Conservation (phyloP, 2,888 invertebrate species). For the Petrolisthes manimaculis region DNA sequence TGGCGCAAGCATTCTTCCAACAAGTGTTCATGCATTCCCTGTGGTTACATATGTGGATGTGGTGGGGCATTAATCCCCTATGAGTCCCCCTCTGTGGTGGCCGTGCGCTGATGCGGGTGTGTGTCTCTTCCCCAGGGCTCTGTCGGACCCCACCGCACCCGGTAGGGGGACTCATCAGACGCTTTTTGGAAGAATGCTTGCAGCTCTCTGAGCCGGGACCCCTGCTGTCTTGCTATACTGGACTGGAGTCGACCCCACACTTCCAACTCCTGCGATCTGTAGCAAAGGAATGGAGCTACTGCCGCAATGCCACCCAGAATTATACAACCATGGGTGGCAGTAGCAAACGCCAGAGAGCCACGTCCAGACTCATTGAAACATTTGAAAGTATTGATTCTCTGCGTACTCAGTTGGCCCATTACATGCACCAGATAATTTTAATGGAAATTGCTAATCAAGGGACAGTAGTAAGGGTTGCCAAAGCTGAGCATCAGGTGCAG, state of each 20-base stretch:
- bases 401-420: constrained; percentile 60
- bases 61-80: constrained; percentile 46
- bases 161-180: constrained; percentile 66
- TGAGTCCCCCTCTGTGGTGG: constrained; percentile 52
- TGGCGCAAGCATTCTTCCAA: constrained; percentile 66
- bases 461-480: constrained; percentile 57
- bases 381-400: constrained; percentile 65
- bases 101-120: constrained; percentile 60
- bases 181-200: constrained; percentile 66
- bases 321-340: constrained; percentile 65
- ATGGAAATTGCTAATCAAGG: constrained; percentile 63
- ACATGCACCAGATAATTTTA: constrained; percentile 60
- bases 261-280: constrained; percentile 66
- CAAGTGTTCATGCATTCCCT: constrained; percentile 62
- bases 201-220: constrained; percentile 65
- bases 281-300: constrained; percentile 66
- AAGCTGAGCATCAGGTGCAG: constrained; percentile 56
- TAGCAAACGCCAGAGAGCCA: constrained; percentile 65
- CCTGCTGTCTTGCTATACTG: constrained; percentile 64
- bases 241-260: constrained; percentile 65
- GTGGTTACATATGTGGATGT: constrained; percentile 54
- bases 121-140: constrained; percentile 66
- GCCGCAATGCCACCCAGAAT: constrained; percentile 65
- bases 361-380: constrained; percentile 65
- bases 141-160: constrained; percentile 65